A percentile compares a stretch with the other conserved stretches of the same genome.
Evolutionary conservation across 37 sponge, comb jelly and placozoan genomes (phyloP).

Genomic region (Theonella swinhoei): DNA sequence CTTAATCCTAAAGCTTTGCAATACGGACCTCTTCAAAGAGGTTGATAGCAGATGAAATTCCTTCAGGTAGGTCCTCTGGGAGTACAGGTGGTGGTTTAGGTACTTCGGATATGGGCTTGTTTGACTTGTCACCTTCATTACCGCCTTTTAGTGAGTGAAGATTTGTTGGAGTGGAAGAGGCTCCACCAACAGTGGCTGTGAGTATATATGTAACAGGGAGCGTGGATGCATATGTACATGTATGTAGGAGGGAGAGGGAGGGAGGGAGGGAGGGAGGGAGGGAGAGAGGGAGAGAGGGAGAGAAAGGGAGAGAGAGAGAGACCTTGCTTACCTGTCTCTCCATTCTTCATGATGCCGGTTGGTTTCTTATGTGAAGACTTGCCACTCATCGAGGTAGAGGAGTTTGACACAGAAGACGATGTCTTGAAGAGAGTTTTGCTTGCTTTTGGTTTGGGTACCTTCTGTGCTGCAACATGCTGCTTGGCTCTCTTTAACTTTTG

Average conservation of each 20-base stretch:
- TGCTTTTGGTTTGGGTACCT: background rate
- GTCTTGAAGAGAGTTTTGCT: background rate
- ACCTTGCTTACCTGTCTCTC: background rate
- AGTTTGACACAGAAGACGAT: background rate
- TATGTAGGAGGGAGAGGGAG: too few species aligned
- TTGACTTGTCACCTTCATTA: background rate
- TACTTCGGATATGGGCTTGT: background rate
- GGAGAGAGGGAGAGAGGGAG: background rate
- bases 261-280: too few species aligned
- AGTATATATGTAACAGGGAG: too few species aligned
- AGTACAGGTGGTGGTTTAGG: slow-evolving; percentile 43
- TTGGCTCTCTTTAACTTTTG: slow-evolving; percentile 70
- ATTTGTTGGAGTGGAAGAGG: too few species aligned
- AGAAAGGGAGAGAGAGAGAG: background rate
- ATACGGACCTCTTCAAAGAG: slow-evolving; percentile 53
- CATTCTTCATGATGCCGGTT: background rate
- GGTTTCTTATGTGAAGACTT: background rate
- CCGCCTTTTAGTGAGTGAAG: too few species aligned
- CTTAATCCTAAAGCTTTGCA: too few species aligned
- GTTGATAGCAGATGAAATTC: slow-evolving; percentile 3
- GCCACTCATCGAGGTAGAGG: background rate
- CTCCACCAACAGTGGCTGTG: too few species aligned
- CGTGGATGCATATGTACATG: too few species aligned
- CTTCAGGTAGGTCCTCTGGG: slow-evolving; percentile 34
- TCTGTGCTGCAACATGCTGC: slow-evolving; percentile 37